Base-by-base conservation (phyloP, 2,888 invertebrate species). In the Anticlea derivata region DNA sequence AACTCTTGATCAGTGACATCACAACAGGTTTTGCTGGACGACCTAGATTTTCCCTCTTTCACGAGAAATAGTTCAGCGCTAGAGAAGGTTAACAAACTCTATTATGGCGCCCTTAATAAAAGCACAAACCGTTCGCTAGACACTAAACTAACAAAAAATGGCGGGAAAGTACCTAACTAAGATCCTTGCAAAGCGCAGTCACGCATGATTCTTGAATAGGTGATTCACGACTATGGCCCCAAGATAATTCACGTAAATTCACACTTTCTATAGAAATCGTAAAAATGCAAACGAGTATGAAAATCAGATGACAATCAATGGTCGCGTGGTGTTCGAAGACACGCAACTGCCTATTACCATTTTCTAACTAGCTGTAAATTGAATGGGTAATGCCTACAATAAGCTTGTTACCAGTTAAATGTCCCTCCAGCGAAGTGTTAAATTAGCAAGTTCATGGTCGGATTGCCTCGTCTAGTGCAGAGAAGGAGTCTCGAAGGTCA, bases 361-460 rank as follows among this genome's bases (percentile, higher is more conserved):
- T 27, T 8, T 43, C 17, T 23, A 47, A 29, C 30, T 27, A 31
- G 33, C 11, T 52, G 37, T 33, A 52, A 52, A 43, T 41, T 43
- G 24, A 33, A 43, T 35, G 17, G 29, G n/a, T 35, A 37, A 51
- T 41, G n/a, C 29, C 39, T 40, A 48, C 38, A 40, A 40, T 27
- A 41, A 35, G 29, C 30, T 31, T 44, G 29, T 10, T 46, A 37
- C 13, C 24, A 37, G 20, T 20, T 13, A 23, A 26, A 44, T 34
- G 30, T 35, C 8, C 17, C 31, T 2, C 11, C 43, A 34, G 30
- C 7, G 39, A 35, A 40, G 39, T 48, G 48, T 22, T 12, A 45
- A 53, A 53, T 53, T 44, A 39, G 30, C 30, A 31, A 24, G 39
- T 48, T 53, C 41, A 50, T 41, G 50, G 49, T 41, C 34, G 43